Evolutionary conservation across 2,888 invertebrate species (phyloP).

Genomic region (Ethmia dodecea): DNA sequence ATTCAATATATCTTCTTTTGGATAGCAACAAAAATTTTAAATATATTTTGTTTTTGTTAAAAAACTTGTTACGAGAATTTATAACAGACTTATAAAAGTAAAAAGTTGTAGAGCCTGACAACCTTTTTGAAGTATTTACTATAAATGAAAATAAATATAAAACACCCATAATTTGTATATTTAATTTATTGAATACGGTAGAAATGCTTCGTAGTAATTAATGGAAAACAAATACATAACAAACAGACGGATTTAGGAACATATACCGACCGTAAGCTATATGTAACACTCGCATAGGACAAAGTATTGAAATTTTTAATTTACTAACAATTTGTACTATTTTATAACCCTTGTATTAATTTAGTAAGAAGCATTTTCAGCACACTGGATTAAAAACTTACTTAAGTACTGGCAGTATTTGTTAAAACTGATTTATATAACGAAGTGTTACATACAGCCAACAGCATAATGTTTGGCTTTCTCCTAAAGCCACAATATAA

Average conservation of each 20-base stretch:
- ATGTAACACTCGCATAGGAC: constrained; percentile 37
- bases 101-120: too few species aligned
- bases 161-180: constrained; percentile 58
- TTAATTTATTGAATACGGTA: constrained; percentile 78
- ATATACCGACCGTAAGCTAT: constrained; percentile 61
- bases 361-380: too few species aligned
- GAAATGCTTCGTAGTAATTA: constrained; percentile 73
- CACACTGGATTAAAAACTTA: too few species aligned
- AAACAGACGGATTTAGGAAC: constrained; percentile 75
- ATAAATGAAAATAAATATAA: too few species aligned
- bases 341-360: too few species aligned
- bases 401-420: background rate
- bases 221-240: constrained; percentile 71
- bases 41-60: too few species aligned
- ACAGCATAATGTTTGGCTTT: constrained; percentile 58
- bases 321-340: too few species aligned
- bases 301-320: too few species aligned
- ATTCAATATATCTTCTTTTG: too few species aligned
- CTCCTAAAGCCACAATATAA: constrained; percentile 70
- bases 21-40: too few species aligned
- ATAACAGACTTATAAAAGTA: background rate
- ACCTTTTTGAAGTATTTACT: too few species aligned
- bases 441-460: constrained; percentile 33
- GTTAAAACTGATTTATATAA: constrained; percentile 3
- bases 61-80: constrained; percentile 5